These are phyloP conservation scores for Pipa parva DNA, from an alignment of 2,113 vertebrate genomes.

Conservation along the genomic window DNA sequence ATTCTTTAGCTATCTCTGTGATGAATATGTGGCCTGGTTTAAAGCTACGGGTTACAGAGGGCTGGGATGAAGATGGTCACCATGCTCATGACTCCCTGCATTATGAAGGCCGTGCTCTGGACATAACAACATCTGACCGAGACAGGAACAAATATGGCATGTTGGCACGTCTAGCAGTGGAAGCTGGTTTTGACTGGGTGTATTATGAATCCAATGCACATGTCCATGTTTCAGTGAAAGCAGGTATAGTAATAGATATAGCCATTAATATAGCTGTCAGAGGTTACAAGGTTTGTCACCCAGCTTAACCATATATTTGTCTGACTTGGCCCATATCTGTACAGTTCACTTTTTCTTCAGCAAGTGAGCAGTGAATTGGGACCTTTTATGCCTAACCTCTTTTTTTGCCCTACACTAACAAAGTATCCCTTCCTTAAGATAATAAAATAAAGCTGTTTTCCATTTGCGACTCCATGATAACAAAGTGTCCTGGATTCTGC, in stretches of 20 bases:
- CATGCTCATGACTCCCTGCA: slow-evolving; percentile 87
- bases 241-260: slow-evolving; percentile 80
- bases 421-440: no score
- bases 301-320: no score
- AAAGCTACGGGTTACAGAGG: slow-evolving; percentile 87
- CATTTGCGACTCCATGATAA: no score
- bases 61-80: slow-evolving; percentile 96
- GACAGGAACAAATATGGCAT: slow-evolving; percentile 90
- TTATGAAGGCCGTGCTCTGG: slow-evolving; percentile 93
- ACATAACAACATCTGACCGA: slow-evolving; percentile 92
- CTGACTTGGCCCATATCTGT: no score
- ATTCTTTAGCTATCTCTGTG: slow-evolving; percentile 88
- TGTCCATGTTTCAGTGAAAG: slow-evolving; percentile 92
- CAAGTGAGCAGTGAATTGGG: no score
- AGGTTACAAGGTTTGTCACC: no score
- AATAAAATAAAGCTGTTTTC: no score
- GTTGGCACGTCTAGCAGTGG: slow-evolving; percentile 89
- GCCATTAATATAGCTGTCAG: no score
- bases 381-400: no score
- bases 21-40: slow-evolving; percentile 97
- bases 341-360: no score
- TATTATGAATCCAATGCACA: slow-evolving; percentile 95
- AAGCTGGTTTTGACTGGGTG: slow-evolving; percentile 97
- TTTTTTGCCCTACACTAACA: no score
- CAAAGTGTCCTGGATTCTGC: no score